phyloP scores from a whole-genome alignment of 2,113 vertebrate species.

The Catharus minimus region DNA sequence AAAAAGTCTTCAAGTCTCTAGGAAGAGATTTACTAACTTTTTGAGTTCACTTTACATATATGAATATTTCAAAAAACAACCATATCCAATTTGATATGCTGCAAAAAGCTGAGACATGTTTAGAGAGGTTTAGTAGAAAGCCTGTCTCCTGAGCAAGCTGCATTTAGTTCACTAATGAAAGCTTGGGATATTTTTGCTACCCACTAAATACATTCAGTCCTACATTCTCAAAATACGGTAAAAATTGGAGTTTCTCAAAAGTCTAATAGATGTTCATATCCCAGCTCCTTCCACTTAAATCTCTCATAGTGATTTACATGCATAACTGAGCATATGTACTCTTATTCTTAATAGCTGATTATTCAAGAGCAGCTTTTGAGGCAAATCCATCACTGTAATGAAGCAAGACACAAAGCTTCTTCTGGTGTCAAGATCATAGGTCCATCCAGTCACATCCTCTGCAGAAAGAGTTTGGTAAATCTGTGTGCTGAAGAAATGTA shows the following conservation, averaged over 20 bases:
- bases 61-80: background rate
- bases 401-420: background rate
- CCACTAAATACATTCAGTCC: background rate
- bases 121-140: background rate
- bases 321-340: background rate
- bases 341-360: background rate
- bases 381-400: background rate
- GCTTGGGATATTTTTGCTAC: background rate
- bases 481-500: background rate
- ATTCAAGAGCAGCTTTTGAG: background rate
- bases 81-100: background rate
- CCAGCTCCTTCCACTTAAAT: background rate
- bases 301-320: background rate
- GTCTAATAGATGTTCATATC: background rate
- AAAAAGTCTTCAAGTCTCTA: background rate
- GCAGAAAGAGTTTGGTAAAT: background rate
- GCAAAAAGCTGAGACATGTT: background rate
- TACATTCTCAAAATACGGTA: background rate
- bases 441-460: background rate
- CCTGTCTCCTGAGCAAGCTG: background rate
- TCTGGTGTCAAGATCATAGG: background rate
- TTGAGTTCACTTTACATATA: background rate
- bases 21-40: background rate
- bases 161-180: background rate
- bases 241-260: background rate